Conservation (phyloP, 2,113 vertebrate species). For the Emydocephalus ijimae region DNA sequence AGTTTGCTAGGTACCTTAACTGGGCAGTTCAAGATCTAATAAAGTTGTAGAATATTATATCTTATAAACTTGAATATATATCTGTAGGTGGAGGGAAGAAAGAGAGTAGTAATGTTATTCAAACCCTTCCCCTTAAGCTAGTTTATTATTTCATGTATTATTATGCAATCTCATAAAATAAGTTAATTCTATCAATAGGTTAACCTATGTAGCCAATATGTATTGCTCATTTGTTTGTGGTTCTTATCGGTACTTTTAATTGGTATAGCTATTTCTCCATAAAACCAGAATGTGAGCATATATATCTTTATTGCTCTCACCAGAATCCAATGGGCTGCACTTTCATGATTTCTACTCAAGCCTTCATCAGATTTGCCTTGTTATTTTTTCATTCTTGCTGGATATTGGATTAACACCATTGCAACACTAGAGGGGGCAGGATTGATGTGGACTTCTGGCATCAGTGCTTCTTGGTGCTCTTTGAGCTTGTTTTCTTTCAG, state of each 20-base stretch:
- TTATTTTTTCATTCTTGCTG: background rate
- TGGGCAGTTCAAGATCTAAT: background rate
- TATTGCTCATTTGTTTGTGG: background rate
- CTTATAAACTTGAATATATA: background rate
- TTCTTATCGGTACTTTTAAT: background rate
- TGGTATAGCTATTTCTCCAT: background rate
- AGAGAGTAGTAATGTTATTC: background rate
- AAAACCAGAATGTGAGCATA: background rate
- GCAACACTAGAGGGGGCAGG: background rate
- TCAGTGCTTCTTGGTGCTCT: background rate
- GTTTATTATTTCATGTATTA: background rate
- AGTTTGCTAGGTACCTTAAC: background rate
- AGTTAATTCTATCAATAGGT: background rate
- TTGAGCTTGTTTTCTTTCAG: background rate
- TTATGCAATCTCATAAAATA: background rate
- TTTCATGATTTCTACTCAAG: background rate
- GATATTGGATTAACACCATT: background rate
- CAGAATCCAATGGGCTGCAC: background rate
- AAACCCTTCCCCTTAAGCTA: background rate
- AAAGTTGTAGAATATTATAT: background rate
- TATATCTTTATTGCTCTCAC: background rate
- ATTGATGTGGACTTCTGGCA: no score
- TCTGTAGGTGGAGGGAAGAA: background rate
- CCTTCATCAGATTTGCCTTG: background rate
- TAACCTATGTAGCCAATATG: background rate